Conservation (phyloP, 2,888 invertebrate genomes). For the Drosophila emarginata region DNA sequence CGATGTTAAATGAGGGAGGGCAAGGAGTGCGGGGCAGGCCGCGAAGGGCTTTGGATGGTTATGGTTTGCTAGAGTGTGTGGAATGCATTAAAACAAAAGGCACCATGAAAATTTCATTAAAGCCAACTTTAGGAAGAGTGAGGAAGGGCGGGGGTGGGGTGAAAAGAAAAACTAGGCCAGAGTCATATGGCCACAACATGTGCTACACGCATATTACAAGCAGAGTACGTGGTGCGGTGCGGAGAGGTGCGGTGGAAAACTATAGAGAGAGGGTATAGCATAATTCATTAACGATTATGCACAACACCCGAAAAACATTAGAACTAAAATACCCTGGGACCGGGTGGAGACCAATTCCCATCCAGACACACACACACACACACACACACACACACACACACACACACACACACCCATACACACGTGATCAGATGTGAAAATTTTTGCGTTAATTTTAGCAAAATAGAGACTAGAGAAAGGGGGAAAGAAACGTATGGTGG, state of each 20-base stretch:
- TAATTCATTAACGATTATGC: slow-evolving; percentile 77
- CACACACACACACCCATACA: slow-evolving; percentile 13
- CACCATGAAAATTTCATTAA: slow-evolving; percentile 65
- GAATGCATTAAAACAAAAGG: slow-evolving; percentile 69
- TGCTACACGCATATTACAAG: slow-evolving; percentile 61
- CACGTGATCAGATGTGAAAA: slow-evolving; percentile 54
- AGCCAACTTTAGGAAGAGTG: slow-evolving; percentile 7
- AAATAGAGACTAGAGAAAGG: slow-evolving; percentile 4
- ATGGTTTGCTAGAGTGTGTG: slow-evolving; percentile 31
- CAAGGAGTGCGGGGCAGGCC: no score
- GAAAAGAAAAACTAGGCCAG: slow-evolving; percentile 44
- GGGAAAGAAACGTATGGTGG: slow-evolving; percentile 9
- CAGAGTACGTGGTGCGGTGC: neutral
- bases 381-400: slow-evolving; percentile 13
- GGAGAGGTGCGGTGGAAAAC: slow-evolving; percentile 13
- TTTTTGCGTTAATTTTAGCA: slow-evolving; percentile 61
- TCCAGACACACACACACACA: slow-evolving; percentile 11
- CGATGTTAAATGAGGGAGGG: slow-evolving; percentile 16
- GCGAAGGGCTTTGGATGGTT: neutral
- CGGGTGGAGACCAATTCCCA: neutral
- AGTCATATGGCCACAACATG: slow-evolving; percentile 58
- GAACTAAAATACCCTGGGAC: slow-evolving; percentile 15
- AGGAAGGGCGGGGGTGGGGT: neutral
- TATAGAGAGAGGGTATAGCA: slow-evolving; percentile 33
- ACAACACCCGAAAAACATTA: slow-evolving; percentile 59